A percentile compares a stretch with the other conserved stretches of the same genome.
Conservation (phyloP, 2,888 invertebrate species). For the Andrena minutula region DNA sequence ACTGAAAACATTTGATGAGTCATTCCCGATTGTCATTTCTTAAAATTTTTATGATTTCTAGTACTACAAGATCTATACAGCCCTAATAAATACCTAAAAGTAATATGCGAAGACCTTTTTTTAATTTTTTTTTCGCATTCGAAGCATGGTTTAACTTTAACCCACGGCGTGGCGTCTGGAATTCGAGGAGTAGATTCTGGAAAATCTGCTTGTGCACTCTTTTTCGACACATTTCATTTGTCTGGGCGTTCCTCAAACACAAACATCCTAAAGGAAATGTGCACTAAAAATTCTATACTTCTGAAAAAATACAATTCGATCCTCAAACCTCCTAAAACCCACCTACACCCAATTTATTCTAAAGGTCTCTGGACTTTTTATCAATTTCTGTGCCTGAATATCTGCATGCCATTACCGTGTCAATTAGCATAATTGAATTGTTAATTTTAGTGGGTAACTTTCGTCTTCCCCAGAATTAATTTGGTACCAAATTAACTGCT, state of each 20-base stretch:
- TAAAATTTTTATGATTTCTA: too few species aligned
- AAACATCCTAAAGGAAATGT: background rate
- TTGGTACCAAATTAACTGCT: conserved; percentile 8
- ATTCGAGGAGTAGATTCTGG: background rate
- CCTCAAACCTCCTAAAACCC: too few species aligned
- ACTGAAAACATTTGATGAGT: too few species aligned
- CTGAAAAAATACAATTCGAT: background rate
- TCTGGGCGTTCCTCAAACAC: background rate
- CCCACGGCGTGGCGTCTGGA: background rate
- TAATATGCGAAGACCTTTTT: too few species aligned
- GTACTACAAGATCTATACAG: too few species aligned
- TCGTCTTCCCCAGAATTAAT: conserved; percentile 4
- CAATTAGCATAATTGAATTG: conserved; percentile 42
- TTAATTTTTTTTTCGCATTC: too few species aligned
- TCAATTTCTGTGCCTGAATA: background rate
- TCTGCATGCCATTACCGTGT: background rate
- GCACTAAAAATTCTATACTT: too few species aligned
- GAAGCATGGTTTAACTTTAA: too few species aligned
- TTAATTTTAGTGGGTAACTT: conserved; percentile 21
- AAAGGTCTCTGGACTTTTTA: conserved; percentile 1
- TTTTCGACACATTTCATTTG: background rate
- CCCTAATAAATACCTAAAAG: too few species aligned
- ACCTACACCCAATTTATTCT: conserved; percentile 4
- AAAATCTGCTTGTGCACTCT: background rate
- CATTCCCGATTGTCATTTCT: too few species aligned